Evolutionary conservation across 2,113 vertebrate genomes (phyloP), one percentile per base, ranked within the genome.

Genomic region (Canis aureus): DNA sequence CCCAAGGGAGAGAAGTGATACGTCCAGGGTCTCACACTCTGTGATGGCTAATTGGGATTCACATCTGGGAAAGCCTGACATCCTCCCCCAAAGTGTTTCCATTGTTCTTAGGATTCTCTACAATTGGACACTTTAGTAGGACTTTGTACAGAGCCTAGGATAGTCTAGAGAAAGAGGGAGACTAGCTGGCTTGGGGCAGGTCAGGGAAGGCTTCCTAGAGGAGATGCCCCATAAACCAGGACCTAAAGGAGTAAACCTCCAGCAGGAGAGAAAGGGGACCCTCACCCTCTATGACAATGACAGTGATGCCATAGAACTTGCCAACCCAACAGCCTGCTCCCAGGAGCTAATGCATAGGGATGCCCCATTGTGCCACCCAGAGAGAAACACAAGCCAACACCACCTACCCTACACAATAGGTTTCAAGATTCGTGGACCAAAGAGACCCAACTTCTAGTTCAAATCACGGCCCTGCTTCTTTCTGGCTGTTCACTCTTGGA

Each of bases 321-420:
- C 22, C 20, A 80, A 11, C 20, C 25, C 74, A 11, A 11, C 9
- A 15, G 20, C 73, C 8, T 3, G 55, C 17, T 15, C 60, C 25
- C 0, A 3, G 12, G 35, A 89, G 69, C 23, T 0, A 19, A 29
- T 5, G 17, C 19, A 16, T 7, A 43, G 1, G 12, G 32, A 4
- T 0, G 0, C 32, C 38, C 90, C 27, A 1, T 8, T 53, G 59
- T 1, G 1, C 9, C n/a, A 10, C 57, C 22, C 51, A 38, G 57
- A 64, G 57, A 64, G 53, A 23, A 4, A 23, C 73, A 51, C 11
- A 0, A 1, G 12, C 43, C 7, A 8, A 16, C 57, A 10, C 38
- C 19, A 3, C 11, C 38, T 6, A 19, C 10, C 29, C 5, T 0
- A 0, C 0, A 29, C 87, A 35, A 20, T 1, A 11, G 59, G 35